These are phyloP conservation scores for Passerina amoena DNA, from an alignment of 2,113 vertebrate species.

Conservation along the genomic window DNA sequence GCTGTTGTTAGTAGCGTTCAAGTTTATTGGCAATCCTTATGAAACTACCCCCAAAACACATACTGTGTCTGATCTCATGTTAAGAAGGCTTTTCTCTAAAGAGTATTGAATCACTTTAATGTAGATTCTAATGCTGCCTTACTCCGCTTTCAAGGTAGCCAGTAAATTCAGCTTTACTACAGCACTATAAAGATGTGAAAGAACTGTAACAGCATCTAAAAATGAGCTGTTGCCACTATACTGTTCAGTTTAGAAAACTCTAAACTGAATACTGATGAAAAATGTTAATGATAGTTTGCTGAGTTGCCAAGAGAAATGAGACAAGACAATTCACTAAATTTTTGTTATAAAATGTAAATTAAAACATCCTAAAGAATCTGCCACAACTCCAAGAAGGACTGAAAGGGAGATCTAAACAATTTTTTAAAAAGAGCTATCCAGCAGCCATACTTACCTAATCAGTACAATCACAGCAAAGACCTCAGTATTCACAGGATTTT, in stretches of 20 bases:
- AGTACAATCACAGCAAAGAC: background rate
- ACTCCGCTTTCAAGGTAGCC: slow-evolving; percentile 68
- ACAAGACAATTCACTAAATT: slow-evolving; percentile 50
- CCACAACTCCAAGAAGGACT: slow-evolving; percentile 7
- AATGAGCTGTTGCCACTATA: slow-evolving; percentile 70
- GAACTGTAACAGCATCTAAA: slow-evolving; percentile 69
- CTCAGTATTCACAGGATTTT: background rate
- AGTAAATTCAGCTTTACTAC: slow-evolving; percentile 77
- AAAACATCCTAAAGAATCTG: slow-evolving; percentile 38
- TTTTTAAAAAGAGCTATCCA: background rate
- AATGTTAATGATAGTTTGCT: slow-evolving; percentile 66
- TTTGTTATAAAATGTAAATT: slow-evolving; percentile 60
- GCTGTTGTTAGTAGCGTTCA: slow-evolving; percentile 26
- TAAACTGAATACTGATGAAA: slow-evolving; percentile 72
- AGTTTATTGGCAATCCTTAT: slow-evolving; percentile 61
- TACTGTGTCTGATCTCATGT: slow-evolving; percentile 65
- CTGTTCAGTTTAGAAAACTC: slow-evolving; percentile 66
- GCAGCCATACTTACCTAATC: background rate
- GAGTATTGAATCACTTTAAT: slow-evolving; percentile 72
- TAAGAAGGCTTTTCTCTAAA: slow-evolving; percentile 67
- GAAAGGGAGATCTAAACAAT: slow-evolving; percentile 28
- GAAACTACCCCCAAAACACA: slow-evolving; percentile 56
- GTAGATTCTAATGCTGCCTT: slow-evolving; percentile 56
- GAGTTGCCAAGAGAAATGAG: slow-evolving; percentile 59
- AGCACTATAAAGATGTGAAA: slow-evolving; percentile 74